Base-by-base conservation (phyloP, 2,888 invertebrate genomes). In the Gisinianus flammeolus region DNA sequence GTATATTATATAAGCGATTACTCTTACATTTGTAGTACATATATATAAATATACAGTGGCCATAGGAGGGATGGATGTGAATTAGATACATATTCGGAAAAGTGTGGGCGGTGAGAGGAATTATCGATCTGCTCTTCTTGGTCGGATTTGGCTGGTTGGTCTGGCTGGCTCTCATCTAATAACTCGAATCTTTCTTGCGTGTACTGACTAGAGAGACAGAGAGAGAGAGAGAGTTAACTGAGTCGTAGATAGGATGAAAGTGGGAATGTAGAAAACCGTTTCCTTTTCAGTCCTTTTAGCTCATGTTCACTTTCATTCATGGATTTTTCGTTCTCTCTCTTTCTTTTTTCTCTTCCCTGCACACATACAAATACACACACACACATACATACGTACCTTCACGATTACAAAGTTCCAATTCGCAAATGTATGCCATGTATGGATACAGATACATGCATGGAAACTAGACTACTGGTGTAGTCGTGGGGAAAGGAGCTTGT, bases 41-140 rank as follows among this genome's bases (percentile, higher is more conserved):
- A n/a, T n/a, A n/a, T 2, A 44, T 16, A 44, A 44, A 12, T 16
- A 19, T 44, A 44, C 12, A 44, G 44, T 44, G 44, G 44, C 19
- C 12, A 19, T 44, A 44, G 44, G 12, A 44, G 19, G 44, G 44
- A 44, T 44, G 44, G 19, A 16, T 44, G 44, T 19, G 44, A 44
- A 16, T 44, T 44, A 44, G 44, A 19, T n/a, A 58, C 30, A 28
- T 72, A 31, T 33, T 35, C 76, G 58, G 66, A 69, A 58, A 78
- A 68, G 80, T 44, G 74, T 73, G 79, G 76, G 75, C 67, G 79
- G 54, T 19, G 10, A 56, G 72, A 79, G 62, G 75, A 71, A 54
- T 44, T 74, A 74, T 74, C 66, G 74, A 74, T 74, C 52, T 66
- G 12, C 24, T 54, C n/a, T 19, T n/a, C 19, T 62, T 26, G 62